Conservation (phyloP, 2,888 invertebrate species). For the Blera fallax region DNA sequence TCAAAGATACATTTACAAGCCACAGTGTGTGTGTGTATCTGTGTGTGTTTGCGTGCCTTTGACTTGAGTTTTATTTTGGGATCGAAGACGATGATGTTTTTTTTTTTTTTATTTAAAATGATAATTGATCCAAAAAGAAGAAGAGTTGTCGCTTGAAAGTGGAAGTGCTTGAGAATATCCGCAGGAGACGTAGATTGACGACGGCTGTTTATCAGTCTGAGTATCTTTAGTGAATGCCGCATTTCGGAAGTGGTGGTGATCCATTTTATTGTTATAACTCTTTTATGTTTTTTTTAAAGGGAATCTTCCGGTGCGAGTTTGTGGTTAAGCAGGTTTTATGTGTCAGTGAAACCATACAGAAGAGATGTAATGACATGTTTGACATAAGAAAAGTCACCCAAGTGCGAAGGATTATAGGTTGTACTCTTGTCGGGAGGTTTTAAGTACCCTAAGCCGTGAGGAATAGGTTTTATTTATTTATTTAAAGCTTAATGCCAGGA, state of each 20-base stretch:
- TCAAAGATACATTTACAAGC: neutral
- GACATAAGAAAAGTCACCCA: neutral
- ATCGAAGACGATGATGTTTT: neutral
- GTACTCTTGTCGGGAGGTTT: neutral
- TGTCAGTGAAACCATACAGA: neutral
- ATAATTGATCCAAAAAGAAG: slow-evolving; percentile 37
- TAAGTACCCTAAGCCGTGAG: no score
- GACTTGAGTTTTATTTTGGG: slow-evolving; percentile 45
- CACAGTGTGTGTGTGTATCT: no score
- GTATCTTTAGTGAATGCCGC: slow-evolving; percentile 1
- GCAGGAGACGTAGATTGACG: slow-evolving; percentile 24
- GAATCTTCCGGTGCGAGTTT: neutral
- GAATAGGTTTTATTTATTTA: no score
- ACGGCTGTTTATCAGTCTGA: slow-evolving; percentile 28
- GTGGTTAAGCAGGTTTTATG: neutral
- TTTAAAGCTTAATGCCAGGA: no score
- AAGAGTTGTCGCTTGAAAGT: slow-evolving; percentile 30
- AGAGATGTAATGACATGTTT: neutral
- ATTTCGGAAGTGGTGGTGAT: slow-evolving; percentile 4
- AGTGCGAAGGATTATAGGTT: neutral
- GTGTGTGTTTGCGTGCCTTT: neutral
- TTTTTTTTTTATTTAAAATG: neutral
- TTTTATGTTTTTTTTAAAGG: slow-evolving; percentile 21
- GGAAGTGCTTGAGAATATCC: slow-evolving; percentile 29
- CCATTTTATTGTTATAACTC: slow-evolving; percentile 15